Base-by-base conservation (phyloP, 2,888 invertebrate species). In the Amitus sp. region DNA sequence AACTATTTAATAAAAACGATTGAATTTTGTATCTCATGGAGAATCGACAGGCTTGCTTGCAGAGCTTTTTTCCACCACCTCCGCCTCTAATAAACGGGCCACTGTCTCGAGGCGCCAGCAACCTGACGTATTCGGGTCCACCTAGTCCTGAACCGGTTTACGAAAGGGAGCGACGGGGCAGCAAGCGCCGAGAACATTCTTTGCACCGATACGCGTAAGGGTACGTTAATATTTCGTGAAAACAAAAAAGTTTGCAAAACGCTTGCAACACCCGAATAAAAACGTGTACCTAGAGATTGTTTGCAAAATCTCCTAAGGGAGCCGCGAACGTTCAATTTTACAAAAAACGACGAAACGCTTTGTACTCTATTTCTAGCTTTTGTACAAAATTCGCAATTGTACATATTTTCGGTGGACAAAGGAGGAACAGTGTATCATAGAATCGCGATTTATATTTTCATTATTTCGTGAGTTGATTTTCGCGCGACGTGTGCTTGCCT, bases 41-140 rank as follows among this genome's bases (percentile, higher is more conserved):
- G 27, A 53, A 30, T 23, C 37, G 55, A 67, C 65, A 82, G 82
- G 82, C 82, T 47, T 82, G 82, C 70, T 79, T 82, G 72, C 82
- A 82, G 80, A 82, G 81, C 69, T 82, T 82, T 73, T 82, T 82
- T 70, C 82, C 82, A 46, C 82, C 82, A 42, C 81, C 82, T 18
- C 82, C 82, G 39, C 82, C 82, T 2, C 82, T 79, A 54, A 79
- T 81, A 78, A 78, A 74, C 60, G 77, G 73, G 30, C 81, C 81
- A 19, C 80, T 80, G 45, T 68, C 75, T 34, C 76, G 82, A 54
- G 80, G 80, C 48, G 74, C 78, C 57, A 82, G 73, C 72, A 82
- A 82, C 54, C 72, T 80, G 58, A 82, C 81, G 62, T 82, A 82
- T 66, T 82, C 82, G 65, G 79, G 80, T 54, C 81, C 82, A 39